These are phyloP conservation scores for Laticauda colubrina DNA, from an alignment of 2,113 vertebrate genomes.

Conservation along the genomic window DNA sequence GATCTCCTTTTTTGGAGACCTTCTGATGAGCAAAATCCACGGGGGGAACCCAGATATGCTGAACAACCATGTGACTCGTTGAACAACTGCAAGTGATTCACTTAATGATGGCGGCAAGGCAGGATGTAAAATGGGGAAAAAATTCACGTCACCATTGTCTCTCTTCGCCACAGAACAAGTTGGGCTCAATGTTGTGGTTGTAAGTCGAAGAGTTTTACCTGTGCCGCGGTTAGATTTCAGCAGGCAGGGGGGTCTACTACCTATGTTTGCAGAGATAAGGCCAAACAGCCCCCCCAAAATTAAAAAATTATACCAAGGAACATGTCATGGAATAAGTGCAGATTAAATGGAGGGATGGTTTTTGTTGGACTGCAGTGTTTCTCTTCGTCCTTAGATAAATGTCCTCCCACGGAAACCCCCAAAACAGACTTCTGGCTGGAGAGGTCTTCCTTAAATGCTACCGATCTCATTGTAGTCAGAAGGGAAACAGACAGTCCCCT, in stretches of 20 bases:
- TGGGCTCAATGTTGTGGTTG: no score
- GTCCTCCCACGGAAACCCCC: neutral
- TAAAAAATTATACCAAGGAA: neutral
- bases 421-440: no score
- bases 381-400: no score
- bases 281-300: no score
- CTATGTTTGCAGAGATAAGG: neutral
- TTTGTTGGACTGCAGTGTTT: neutral
- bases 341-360: neutral
- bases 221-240: neutral
- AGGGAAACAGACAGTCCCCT: neutral
- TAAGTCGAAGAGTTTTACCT: no score
- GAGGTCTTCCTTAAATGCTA: neutral
- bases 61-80: no score
- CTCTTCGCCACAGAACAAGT: no score
- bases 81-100: no score
- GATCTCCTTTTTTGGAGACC: no score
- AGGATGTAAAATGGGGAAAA: no score
- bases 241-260: neutral
- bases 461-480: neutral
- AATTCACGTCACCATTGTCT: no score
- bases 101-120: accelerated
- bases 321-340: neutral
- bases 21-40: no score
- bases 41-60: accelerated